A percentile compares a stretch with the other conserved stretches of the same genome.
Conservation (phyloP, 2,113 vertebrate species). For the Herpailurus yagouaroundi region DNA sequence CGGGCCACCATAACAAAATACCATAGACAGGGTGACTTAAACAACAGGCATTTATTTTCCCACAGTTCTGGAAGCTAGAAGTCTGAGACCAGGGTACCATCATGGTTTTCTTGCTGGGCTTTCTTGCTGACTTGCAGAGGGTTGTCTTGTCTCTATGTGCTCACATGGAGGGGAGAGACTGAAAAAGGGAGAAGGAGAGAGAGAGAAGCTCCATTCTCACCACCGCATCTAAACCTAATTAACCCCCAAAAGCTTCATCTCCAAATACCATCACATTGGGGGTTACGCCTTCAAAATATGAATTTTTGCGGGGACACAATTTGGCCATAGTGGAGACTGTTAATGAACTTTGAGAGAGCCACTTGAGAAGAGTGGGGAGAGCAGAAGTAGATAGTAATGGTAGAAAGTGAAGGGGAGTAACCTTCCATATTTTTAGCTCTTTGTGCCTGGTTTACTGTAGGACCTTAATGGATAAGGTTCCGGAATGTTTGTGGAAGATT, state of each 20-base stretch:
- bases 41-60: background rate
- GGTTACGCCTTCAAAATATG: background rate
- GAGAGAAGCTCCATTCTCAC: background rate
- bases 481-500: background rate
- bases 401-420: background rate
- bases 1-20: background rate
- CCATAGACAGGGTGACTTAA: background rate
- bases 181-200: background rate
- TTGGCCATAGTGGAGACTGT: background rate
- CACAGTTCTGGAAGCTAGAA: background rate
- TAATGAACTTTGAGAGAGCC: background rate
- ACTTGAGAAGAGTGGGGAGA: background rate
- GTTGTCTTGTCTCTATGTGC: background rate
- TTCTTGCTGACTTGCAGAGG: background rate
- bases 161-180: background rate
- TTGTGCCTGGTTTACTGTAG: background rate
- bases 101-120: background rate
- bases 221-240: background rate
- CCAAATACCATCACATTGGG: background rate
- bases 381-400: background rate
- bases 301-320: background rate
- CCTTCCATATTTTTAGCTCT: background rate
- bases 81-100: background rate
- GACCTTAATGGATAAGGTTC: background rate
- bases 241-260: background rate